Conservation (phyloP, 1,140 invertebrate genomes). For the Tetraneura akinire region DNA sequence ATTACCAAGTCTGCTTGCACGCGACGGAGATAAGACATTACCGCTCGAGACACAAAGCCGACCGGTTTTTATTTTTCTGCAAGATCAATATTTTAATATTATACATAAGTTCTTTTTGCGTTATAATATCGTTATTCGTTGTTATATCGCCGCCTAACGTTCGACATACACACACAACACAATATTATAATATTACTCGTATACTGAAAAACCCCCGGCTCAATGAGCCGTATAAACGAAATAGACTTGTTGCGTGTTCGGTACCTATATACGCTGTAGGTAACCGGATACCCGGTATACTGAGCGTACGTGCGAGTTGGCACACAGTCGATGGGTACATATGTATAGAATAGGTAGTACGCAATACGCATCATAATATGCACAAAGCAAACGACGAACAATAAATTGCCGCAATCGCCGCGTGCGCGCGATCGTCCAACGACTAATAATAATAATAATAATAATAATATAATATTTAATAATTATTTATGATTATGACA, state of each 20-base stretch:
- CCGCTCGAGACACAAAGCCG: constrained; percentile 33
- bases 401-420: too few species aligned
- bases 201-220: constrained; percentile 25
- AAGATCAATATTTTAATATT: background rate
- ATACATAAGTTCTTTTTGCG: too few species aligned
- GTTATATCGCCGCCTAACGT: background rate
- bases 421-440: too few species aligned
- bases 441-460: too few species aligned
- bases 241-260: constrained; percentile 46
- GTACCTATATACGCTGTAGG: too few species aligned
- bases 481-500: too few species aligned
- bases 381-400: background rate
- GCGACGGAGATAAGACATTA: constrained; percentile 31
- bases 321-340: background rate
- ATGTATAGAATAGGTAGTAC: background rate
- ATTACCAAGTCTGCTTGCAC: constrained; percentile 32
- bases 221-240: constrained; percentile 49
- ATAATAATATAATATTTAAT: too few species aligned
- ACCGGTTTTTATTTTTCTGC: constrained; percentile 39
- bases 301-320: background rate
- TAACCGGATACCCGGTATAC: constrained; percentile 28
- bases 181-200: constrained; percentile 25
- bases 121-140: background rate
- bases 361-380: background rate
- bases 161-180: background rate